Evolutionary conservation across 2,113 vertebrate species (phyloP).

Genomic region (Galemys pyrenaicus): DNA sequence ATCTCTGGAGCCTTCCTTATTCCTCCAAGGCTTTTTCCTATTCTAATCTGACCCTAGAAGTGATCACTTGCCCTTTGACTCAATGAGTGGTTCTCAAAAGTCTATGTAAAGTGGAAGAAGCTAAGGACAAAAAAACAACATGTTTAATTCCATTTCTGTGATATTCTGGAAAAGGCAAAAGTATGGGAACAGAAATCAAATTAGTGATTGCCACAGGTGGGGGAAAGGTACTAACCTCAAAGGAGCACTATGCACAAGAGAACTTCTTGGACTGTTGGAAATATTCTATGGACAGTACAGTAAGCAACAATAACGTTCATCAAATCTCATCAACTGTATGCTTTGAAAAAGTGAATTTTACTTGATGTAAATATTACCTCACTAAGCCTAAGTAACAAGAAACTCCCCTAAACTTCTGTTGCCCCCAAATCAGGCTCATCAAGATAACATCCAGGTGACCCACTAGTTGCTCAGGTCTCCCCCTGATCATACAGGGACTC

Average conservation of each 20-base stretch:
- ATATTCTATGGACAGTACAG: background rate
- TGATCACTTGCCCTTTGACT: no score
- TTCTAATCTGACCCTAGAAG: no score
- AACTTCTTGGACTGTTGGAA: background rate
- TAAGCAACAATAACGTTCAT: background rate
- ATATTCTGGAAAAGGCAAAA: constrained; percentile 20
- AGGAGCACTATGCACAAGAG: background rate
- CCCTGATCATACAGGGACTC: background rate
- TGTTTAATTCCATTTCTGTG: background rate
- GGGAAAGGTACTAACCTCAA: background rate
- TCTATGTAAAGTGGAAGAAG: constrained; percentile 12
- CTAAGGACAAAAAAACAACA: background rate
- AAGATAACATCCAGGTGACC: background rate
- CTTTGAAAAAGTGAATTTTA: constrained; percentile 14
- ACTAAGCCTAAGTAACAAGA: background rate
- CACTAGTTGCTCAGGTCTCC: background rate
- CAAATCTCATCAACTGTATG: background rate
- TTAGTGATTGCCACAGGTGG: background rate
- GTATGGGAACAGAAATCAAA: background rate
- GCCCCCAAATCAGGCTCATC: background rate
- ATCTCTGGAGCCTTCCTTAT: no score
- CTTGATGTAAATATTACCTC: background rate
- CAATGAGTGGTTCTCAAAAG: background rate
- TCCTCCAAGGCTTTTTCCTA: no score
- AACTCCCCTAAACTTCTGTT: background rate